Percentiles rank a stretch among this genome's conserved stretches.
phyloP scores from a whole-genome alignment of 2,888 invertebrate genomes.

The Carterocephalus palaemon region DNA sequence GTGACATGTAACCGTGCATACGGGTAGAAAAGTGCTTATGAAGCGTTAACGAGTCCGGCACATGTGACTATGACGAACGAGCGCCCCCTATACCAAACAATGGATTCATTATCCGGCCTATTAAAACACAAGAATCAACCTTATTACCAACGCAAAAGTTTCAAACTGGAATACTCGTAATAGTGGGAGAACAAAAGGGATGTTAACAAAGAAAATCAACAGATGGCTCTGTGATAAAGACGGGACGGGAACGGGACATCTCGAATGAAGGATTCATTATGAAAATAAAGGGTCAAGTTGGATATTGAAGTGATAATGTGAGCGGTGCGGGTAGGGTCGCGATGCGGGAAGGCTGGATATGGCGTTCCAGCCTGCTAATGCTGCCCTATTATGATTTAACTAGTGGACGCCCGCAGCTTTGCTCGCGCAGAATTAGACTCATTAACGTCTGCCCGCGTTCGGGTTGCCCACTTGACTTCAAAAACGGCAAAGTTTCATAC shows the following conservation, averaged over 20 bases:
- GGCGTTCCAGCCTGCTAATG: too few species aligned
- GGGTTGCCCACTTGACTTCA: too few species aligned
- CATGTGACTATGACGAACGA: constrained; percentile 33
- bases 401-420: too few species aligned
- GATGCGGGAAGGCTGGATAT: too few species aligned
- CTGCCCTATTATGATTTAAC: too few species aligned
- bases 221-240: constrained; percentile 62
- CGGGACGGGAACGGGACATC: constrained; percentile 33
- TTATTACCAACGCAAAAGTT: constrained; percentile 45
- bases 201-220: constrained; percentile 65
- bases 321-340: constrained; percentile 38
- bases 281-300: constrained; percentile 53
- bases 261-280: constrained; percentile 45
- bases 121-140: constrained; percentile 34
- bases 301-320: constrained; percentile 54
- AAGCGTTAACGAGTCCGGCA: constrained; percentile 35
- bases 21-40: constrained; percentile 35
- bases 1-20: too few species aligned
- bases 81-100: constrained; percentile 31
- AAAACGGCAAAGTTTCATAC: too few species aligned
- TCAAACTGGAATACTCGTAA: constrained; percentile 26
- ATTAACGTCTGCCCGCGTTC: too few species aligned
- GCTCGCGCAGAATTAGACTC: too few species aligned
- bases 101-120: constrained; percentile 39
- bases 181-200: constrained; percentile 39